phyloP scores from a whole-genome alignment of 2,113 vertebrate species.

The Corythoichthys haematopterus region DNA sequence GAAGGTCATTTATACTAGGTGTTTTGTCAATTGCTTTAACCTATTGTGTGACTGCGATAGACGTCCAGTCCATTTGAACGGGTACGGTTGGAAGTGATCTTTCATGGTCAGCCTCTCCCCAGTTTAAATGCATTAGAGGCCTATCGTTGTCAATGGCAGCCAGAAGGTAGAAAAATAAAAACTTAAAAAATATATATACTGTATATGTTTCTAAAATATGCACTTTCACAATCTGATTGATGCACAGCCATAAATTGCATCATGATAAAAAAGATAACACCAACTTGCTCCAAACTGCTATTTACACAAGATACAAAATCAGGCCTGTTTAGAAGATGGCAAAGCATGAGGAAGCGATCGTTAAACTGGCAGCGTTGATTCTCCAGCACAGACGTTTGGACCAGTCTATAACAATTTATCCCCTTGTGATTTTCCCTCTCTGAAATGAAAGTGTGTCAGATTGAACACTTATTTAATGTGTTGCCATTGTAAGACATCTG shows the following conservation, averaged over 20 bases:
- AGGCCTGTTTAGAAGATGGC: conserved; percentile 31
- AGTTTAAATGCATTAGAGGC: too few species aligned
- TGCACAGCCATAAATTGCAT: neutral
- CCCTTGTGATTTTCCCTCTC: conserved; percentile 50
- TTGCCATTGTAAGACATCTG: conserved; percentile 71
- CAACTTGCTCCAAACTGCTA: neutral
- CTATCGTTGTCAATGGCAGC: too few species aligned
- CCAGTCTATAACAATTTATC: conserved; percentile 69
- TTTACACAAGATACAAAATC: conserved; percentile 31
- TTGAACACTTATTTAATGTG: conserved; percentile 72
- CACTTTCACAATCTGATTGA: neutral
- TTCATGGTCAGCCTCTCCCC: too few species aligned
- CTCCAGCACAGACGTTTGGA: conserved; percentile 49
- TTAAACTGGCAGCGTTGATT: conserved; percentile 48
- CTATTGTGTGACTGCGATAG: too few species aligned
- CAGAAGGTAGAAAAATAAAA: too few species aligned
- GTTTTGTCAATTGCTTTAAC: too few species aligned
- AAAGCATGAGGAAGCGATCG: conserved; percentile 20
- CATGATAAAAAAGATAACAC: neutral
- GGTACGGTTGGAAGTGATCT: too few species aligned
- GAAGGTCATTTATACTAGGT: too few species aligned
- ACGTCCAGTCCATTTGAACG: too few species aligned
- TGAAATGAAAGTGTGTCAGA: conserved; percentile 64
- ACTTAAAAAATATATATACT: too few species aligned
- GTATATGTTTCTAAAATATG: too few species aligned